Base-by-base conservation (phyloP, 1,140 invertebrate genomes). In the Habropoda laboriosa region DNA sequence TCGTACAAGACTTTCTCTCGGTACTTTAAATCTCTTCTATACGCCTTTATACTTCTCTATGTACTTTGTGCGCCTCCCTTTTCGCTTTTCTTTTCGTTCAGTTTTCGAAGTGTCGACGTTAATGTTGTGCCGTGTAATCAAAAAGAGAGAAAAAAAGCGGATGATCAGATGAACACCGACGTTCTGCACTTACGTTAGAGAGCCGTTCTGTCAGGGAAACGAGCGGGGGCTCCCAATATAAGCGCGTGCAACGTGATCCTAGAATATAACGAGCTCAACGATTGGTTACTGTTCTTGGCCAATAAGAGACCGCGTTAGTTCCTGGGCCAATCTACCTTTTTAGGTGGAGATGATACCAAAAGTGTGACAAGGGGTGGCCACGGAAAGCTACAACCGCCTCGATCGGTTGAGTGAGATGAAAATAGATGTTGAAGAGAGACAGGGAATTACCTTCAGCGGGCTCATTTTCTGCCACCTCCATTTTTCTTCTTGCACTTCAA, bases 181-280 rank as follows among this genome's bases (percentile, higher is more conserved):
- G 91, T 94, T 93, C 88, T 93, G 92, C 94, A 96, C 96, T 96
- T 96, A 96, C 96, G 96, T 97, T 97, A 96, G 96, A 96, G 96
- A 97, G 96, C 96, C 96, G 96, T 97, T 97, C 96, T 97, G 96
- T 96, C 95, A 95, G 94, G 94, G 94, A 93, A 93, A 94, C 94
- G 93, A 94, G 93, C 94, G 91, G 93, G 91, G 93, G 90, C 93
- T 93, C 94, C 94, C 94, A 95, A 96, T 97, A 96, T 97, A 97
- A 97, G 97, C 96, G 95, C 94, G 93, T 95, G 96, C 96, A 96
- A 97, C 95, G 96, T 96, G 96, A 97, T 96, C 95, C 95, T 94
- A 93, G 90, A 89, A 82, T 94, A 89, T 92, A 92, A 94, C 90
- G 91, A 86, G 86, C 75, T 63, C 35, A 12, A 4, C 60, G 82